Evolutionary conservation across 2,113 vertebrate species (phyloP).

Genomic region (Hirundichthys speculiger): DNA sequence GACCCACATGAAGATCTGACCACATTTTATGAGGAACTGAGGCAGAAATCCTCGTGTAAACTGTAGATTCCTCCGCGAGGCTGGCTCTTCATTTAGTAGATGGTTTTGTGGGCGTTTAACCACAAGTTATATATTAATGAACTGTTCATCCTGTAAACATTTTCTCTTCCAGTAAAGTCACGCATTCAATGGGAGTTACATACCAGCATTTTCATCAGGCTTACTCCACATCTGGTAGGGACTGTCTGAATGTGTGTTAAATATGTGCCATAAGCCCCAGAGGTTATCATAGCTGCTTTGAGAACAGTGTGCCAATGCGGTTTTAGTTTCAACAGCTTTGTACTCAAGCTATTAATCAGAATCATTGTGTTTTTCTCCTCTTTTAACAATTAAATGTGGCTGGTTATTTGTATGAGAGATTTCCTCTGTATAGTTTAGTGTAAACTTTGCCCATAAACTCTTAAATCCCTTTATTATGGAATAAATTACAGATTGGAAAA

Average conservation of each 20-base stretch:
- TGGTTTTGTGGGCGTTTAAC: conserved; percentile 5
- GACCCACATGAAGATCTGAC: neutral
- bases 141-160: conserved; percentile 35
- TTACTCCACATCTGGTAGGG: conserved; percentile 49
- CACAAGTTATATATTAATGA: conserved; percentile 11
- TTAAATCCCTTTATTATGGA: conserved; percentile 13
- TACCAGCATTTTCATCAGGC: conserved; percentile 34
- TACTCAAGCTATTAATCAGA: conserved; percentile 40
- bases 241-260: conserved; percentile 30
- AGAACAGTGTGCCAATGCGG: conserved; percentile 40
- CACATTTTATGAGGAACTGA: neutral
- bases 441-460: conserved; percentile 18
- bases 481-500: neutral
- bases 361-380: conserved; percentile 10
- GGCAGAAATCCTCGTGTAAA: neutral
- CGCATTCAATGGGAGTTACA: conserved; percentile 19
- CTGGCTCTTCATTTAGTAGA: neutral
- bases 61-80: neutral
- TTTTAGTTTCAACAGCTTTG: conserved; percentile 35
- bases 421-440: conserved; percentile 5
- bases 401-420: neutral
- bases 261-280: conserved; percentile 20
- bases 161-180: conserved; percentile 33
- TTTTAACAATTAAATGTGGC: conserved; percentile 28
- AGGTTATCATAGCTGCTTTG: conserved; percentile 15